Conservation (phyloP, 2,888 invertebrate species). For the Ethmia dodecea region DNA sequence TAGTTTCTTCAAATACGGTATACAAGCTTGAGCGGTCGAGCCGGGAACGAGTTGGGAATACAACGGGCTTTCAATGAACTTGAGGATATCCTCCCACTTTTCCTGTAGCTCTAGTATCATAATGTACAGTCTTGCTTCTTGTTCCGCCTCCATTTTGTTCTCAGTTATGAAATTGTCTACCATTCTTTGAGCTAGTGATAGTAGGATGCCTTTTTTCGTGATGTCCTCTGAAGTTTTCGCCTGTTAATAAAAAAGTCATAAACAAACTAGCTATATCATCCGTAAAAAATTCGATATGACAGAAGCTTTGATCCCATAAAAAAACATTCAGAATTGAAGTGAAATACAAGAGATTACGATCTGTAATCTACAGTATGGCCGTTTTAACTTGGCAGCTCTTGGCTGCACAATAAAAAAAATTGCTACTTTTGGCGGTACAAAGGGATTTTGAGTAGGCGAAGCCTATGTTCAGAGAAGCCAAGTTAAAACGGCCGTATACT, state of each 20-base stretch:
- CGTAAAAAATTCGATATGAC: no score
- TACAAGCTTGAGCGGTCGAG: constrained; percentile 82
- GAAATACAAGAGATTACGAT: no score
- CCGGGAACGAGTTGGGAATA: constrained; percentile 83
- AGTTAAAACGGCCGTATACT: no score
- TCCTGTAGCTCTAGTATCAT: constrained; percentile 87
- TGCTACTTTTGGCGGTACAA: no score
- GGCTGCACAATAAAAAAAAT: no score
- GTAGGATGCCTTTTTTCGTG: constrained; percentile 82
- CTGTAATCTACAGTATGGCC: no score
- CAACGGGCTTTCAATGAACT: constrained; percentile 87
- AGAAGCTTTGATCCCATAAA: no score
- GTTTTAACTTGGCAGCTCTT: no score
- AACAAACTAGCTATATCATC: no score
- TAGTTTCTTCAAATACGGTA: constrained; percentile 85
- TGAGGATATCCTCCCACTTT: constrained; percentile 89
- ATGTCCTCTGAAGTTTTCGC: constrained; percentile 67
- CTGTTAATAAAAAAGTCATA: constrained; percentile 32
- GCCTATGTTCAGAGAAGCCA: no score
- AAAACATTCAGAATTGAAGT: no score
- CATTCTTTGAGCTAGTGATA: constrained; percentile 96
- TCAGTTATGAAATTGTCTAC: constrained; percentile 92
- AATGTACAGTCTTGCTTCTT: constrained; percentile 94
- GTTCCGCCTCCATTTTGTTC: constrained; percentile 94
- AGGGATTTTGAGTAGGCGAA: no score